Evolutionary conservation across 2,797 vertebrate species (phyloP), one percentile per base, ranked within the genome.

Genomic region (Gobio occitaniae): DNA sequence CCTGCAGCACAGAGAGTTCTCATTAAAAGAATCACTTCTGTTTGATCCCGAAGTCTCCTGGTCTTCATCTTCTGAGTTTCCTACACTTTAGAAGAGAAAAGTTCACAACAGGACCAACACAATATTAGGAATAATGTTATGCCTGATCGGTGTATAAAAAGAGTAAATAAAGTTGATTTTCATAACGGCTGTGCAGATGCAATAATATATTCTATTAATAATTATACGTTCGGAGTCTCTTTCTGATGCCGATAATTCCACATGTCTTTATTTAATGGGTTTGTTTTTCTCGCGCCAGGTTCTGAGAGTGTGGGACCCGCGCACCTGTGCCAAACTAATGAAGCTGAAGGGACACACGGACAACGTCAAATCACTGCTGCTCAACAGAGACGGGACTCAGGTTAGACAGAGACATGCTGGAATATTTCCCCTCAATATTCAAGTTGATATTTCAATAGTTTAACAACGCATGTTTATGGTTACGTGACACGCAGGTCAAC

Each of bases 341-440:
- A 97, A 97, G 89, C 94, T 97, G n/a, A 97, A 97, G 90, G 96
- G 96, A 61, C 96, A 97, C 91, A 96, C 96, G 0, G 96, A 97
- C 90, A 97, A 97, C 0, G 96, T 97, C 0, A 97, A 97, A 90
- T 96, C 96, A 3, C 84, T 97, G 92, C 86, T 97, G 63, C 84
- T 97, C 85, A 97, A 97, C 93, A 94, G 96, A 91, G 96, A 97
- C 29, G 96, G 96, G 44, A 96, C 96, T 3, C 96, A 97, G 96
- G 96, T 65, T 15, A 65, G 61, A 32, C 6, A 12, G 16, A 65
- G 13, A 63, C 12, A 0, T 1, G 59, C n/a, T 61, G 0, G 13
- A 13, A 13, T 63, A 11, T 25, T 12, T 56, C 21, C 38, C 41
- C 5, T 13, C 3, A 71, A n/a, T 25, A 41, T 38, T 69, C 4